phyloP scores from a whole-genome alignment of 2,113 vertebrate species.

The Ramphastos sulfuratus region DNA sequence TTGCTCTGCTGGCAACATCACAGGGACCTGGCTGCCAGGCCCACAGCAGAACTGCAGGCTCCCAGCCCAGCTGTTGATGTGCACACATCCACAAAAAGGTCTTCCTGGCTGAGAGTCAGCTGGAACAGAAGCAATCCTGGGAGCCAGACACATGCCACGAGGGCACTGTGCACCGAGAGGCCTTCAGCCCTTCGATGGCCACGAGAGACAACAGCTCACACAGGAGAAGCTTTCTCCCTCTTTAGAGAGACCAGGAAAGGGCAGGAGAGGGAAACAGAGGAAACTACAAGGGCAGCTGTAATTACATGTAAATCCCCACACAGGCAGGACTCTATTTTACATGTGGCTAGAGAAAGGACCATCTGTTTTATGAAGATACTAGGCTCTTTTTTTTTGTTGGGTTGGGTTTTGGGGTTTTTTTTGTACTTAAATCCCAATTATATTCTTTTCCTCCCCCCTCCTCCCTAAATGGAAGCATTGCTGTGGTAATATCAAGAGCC shows the following conservation, averaged over 20 bases:
- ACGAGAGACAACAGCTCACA: accelerated
- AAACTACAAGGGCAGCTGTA: not conserved
- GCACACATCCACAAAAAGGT: not conserved
- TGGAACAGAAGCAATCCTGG: not conserved
- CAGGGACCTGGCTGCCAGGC: not conserved
- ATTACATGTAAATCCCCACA: conserved; percentile 36
- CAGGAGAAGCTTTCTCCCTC: not conserved
- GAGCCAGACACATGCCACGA: accelerated
- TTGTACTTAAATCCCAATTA: conserved; percentile 6
- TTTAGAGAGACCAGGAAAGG: not conserved
- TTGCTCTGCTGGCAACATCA: too few relatives aligned
- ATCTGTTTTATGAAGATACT: conserved; percentile 14
- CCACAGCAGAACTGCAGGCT: not conserved
- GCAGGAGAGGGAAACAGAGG: not conserved
- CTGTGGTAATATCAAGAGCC: not conserved
- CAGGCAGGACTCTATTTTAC: not conserved
- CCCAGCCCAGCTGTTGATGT: not conserved
- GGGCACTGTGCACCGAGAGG: accelerated
- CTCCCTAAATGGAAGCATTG: not conserved
- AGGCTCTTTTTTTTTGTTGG: not conserved
- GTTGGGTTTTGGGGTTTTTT: not conserved
- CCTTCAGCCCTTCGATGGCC: not conserved
- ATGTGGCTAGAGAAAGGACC: conserved; percentile 10
- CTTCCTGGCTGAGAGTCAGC: not conserved
- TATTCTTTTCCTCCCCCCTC: not conserved